Evolutionary conservation across 2,888 invertebrate species (phyloP), one percentile per base, ranked within the genome.

Genomic region (Ditula angustiorana): DNA sequence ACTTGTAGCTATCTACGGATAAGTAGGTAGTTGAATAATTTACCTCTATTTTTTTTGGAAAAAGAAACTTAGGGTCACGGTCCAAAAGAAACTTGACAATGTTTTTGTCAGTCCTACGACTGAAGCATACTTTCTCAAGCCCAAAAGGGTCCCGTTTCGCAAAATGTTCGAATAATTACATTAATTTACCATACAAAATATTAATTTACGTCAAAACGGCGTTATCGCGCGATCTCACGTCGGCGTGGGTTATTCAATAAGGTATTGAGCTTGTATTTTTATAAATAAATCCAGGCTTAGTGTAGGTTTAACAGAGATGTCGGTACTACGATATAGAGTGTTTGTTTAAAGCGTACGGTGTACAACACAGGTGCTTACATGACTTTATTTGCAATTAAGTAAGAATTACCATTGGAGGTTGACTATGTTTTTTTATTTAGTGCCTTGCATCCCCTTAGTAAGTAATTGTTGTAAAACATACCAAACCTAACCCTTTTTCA

Each of bases 161-260:
- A 66, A 68, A 71, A 61, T 49, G 50, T 21, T 61, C 61, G 55
- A 67, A 77, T 88, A 87, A 88, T 89, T 88, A 88, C 81, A 83
- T 83, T 83, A 86, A 88, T 87, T 84, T 79, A 67, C 72, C 76
- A 76, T 75, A 76, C 79, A 74, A 81, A 82, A 83, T 84, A 87
- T 87, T 89, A 90, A 89, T 89, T 88, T 87, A 79, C 82, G 76
- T 80, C 74, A 76, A 74, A 67, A 74, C 69, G 74, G 76, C 44
- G 63, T 13, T 82, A 80, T 71, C 70, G 70, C 64, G 61, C 71
- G 75, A 82, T 86, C 87, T 80, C 72, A 61, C 67, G 71, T 71
- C 74, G 56, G 62, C 73, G 74, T 72, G 82, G 83, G 85, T 88
- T 83, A 89, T 90, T 90, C 85, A 90, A 90, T 88, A 86, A 85